Evolutionary conservation across 2,113 vertebrate species (phyloP).

Genomic region (Gracilinanus agilis): DNA sequence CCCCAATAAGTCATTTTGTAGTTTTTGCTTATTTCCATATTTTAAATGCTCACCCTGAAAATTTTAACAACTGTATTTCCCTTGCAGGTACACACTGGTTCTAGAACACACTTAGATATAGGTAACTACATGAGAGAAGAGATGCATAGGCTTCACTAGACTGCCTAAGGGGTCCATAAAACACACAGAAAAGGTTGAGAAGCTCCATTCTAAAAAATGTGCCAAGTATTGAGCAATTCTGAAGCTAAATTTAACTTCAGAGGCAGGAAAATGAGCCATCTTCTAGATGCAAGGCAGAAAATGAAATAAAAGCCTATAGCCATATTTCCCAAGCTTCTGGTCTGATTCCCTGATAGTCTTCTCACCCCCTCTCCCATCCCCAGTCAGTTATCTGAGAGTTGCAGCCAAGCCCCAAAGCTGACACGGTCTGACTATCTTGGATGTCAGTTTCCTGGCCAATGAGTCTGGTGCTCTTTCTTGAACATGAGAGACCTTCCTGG

Average conservation of each 20-base stretch:
- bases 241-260: conserved; percentile 51
- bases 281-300: conserved; percentile 37
- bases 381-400: conserved; percentile 27
- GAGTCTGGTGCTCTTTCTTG: background rate
- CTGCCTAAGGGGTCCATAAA: background rate
- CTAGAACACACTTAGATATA: background rate
- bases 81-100: background rate
- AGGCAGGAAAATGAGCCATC: conserved; percentile 50
- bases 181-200: background rate
- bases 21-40: background rate
- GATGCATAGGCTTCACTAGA: background rate
- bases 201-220: background rate
- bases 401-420: background rate
- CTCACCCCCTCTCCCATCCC: conserved; percentile 1
- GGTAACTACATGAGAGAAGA: background rate
- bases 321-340: conserved; percentile 33
- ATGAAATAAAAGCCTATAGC: conserved; percentile 66
- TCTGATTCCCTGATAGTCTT: background rate
- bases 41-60: background rate
- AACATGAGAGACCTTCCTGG: conserved; percentile 12
- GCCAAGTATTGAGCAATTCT: background rate
- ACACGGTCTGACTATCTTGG: background rate
- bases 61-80: background rate
- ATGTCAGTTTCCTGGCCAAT: background rate
- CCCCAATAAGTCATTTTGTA: background rate